A percentile compares a stretch with the other conserved stretches of the same genome.
Conservation (phyloP, 2,888 invertebrate genomes). For the Pachydiplax longipennis region DNA sequence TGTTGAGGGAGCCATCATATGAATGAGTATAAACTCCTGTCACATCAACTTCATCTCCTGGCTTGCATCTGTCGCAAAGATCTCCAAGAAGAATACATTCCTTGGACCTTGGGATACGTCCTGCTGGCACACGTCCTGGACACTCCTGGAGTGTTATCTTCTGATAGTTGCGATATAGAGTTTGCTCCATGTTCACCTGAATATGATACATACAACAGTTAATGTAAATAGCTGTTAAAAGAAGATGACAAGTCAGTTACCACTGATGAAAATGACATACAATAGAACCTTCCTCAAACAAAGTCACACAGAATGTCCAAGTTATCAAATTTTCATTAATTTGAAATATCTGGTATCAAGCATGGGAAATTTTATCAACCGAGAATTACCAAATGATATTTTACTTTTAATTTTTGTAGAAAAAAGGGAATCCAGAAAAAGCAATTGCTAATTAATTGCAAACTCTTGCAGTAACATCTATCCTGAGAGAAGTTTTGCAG, state of each 20-base stretch:
- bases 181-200: conserved; percentile 98
- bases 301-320: too few relatives aligned
- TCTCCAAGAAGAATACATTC: conserved; percentile 94
- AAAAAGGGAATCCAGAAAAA: too few relatives aligned
- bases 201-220: conserved; percentile 16
- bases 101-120: conserved; percentile 95
- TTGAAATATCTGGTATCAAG: too few relatives aligned
- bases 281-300: neutral
- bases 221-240: neutral
- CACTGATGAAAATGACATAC: neutral
- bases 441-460: too few relatives aligned
- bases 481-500: too few relatives aligned
- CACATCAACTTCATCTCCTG: conserved; percentile 96
- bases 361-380: too few relatives aligned
- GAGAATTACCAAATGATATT: too few relatives aligned
- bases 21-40: conserved; percentile 97
- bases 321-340: too few relatives aligned
- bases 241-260: neutral
- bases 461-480: too few relatives aligned
- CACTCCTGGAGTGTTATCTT: conserved; percentile 97
- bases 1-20: conserved; percentile 96
- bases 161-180: conserved; percentile 97
- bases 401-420: too few relatives aligned
- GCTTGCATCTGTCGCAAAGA: conserved; percentile 96
- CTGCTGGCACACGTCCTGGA: conserved; percentile 96